Conservation (phyloP, 2,797 vertebrate genomes). For the Rhabdophis nuchalis region DNA sequence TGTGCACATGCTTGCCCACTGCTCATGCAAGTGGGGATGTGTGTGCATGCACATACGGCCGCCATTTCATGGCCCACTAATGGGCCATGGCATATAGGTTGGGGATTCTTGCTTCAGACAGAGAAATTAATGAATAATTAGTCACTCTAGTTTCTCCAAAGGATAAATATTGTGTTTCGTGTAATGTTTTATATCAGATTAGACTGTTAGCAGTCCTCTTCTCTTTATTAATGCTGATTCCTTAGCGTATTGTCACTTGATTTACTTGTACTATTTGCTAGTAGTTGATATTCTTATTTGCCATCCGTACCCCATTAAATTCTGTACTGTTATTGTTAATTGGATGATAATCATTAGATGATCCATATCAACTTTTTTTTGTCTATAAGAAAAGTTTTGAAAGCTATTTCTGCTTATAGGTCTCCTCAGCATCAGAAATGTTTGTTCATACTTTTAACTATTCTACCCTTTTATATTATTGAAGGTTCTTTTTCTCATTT, state of each 20-base stretch:
- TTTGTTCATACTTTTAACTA: neutral
- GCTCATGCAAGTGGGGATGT: no score
- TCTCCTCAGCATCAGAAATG: neutral
- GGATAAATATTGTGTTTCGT: neutral
- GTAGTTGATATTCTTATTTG: neutral
- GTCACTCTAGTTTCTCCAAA: neutral
- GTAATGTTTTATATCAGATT: neutral
- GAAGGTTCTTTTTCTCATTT: neutral
- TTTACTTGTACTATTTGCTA: neutral
- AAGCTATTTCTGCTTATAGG: neutral
- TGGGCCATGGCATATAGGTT: neutral
- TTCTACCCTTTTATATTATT: neutral
- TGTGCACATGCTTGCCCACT: no score
- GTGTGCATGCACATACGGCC: neutral
- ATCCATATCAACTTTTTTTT: neutral
- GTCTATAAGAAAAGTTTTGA: neutral
- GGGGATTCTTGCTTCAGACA: neutral
- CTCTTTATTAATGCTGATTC: neutral
- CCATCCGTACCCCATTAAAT: neutral
- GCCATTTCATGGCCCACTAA: neutral
- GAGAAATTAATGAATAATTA: neutral
- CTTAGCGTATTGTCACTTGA: neutral
- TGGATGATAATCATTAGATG: neutral
- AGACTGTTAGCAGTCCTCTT: neutral
- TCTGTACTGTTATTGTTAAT: neutral